Conservation (phyloP, 2,113 vertebrate species). For the Beaufortia kweichowensis region DNA sequence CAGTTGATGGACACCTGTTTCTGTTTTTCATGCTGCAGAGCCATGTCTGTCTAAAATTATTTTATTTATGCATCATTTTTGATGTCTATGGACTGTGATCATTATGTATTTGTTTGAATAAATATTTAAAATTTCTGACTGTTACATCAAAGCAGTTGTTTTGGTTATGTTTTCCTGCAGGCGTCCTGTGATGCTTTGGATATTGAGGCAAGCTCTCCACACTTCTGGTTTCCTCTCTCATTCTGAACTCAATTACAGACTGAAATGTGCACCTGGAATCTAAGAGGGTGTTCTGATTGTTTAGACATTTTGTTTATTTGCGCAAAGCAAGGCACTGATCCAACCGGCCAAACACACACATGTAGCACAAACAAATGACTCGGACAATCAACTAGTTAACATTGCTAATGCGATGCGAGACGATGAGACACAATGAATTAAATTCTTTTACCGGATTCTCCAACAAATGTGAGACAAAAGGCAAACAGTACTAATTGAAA, state of each 20-base stretch:
- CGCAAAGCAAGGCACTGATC: conserved; percentile 30
- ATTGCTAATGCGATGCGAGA: conserved; percentile 26
- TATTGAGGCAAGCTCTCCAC: background rate
- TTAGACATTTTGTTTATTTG: conserved; percentile 36
- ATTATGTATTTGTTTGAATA: too few relatives aligned
- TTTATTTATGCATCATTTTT: too few relatives aligned
- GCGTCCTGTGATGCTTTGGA: background rate
- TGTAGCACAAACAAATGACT: conserved; percentile 35
- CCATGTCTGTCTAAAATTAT: too few relatives aligned
- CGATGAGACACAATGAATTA: conserved; percentile 25
- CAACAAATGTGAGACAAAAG: conserved; percentile 6
- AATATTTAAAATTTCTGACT: too few relatives aligned
- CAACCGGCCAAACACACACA: conserved; percentile 33
- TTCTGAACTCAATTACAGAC: conserved; percentile 32
- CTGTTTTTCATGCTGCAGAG: too few relatives aligned
- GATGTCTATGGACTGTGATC: too few relatives aligned
- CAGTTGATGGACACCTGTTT: too few relatives aligned
- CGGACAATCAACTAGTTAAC: conserved; percentile 31
- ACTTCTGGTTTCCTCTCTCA: background rate
- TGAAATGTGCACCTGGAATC: conserved; percentile 27
- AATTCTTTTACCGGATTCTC: background rate
- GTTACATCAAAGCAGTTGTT: too few relatives aligned
- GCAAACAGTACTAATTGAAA: background rate
- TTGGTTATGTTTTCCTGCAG: background rate
- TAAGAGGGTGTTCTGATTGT: conserved; percentile 27